These are phyloP conservation scores for Lates calcarifer DNA, from an alignment of 2,113 vertebrate species.

Conservation along the genomic window DNA sequence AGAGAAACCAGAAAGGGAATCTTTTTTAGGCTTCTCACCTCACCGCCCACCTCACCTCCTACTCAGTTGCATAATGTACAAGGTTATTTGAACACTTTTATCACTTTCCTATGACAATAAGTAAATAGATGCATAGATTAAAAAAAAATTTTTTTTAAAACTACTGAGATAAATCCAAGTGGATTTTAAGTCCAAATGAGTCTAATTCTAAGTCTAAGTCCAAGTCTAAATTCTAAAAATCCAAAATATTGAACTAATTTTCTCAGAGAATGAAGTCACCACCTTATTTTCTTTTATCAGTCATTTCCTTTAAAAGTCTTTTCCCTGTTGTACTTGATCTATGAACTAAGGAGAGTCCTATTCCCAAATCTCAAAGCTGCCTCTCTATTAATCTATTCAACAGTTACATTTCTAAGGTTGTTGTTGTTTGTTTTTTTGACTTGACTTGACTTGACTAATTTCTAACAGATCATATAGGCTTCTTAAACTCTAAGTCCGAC, in stretches of 20 bases:
- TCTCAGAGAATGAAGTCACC: background rate
- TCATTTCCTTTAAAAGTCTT: background rate
- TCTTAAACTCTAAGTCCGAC: background rate
- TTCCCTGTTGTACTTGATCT: background rate
- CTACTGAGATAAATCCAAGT: background rate
- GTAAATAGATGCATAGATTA: slow-evolving; percentile 1
- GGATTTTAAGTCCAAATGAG: too few relatives aligned
- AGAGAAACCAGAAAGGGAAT: slow-evolving; percentile 34
- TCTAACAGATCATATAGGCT: background rate
- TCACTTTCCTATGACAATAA: slow-evolving; percentile 15
- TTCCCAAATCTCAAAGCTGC: background rate
- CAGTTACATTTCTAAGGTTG: background rate
- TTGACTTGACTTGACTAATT: background rate
- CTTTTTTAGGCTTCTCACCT: slow-evolving; percentile 46
- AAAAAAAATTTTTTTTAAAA: slow-evolving; percentile 26
- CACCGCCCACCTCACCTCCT: slow-evolving; percentile 64
- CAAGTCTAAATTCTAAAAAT: too few relatives aligned
- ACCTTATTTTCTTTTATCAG: background rate
- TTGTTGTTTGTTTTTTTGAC: slow-evolving; percentile 17
- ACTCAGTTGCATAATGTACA: slow-evolving; percentile 65
- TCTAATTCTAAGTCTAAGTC: too few relatives aligned
- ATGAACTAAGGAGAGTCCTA: background rate
- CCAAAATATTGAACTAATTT: background rate
- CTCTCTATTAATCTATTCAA: background rate
- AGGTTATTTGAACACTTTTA: slow-evolving; percentile 29